Percentiles rank a stretch among this genome's conserved stretches.
Evolutionary conservation across 1,140 invertebrate genomes (phyloP).

Genomic region (Diabrotica undecimpunctata): DNA sequence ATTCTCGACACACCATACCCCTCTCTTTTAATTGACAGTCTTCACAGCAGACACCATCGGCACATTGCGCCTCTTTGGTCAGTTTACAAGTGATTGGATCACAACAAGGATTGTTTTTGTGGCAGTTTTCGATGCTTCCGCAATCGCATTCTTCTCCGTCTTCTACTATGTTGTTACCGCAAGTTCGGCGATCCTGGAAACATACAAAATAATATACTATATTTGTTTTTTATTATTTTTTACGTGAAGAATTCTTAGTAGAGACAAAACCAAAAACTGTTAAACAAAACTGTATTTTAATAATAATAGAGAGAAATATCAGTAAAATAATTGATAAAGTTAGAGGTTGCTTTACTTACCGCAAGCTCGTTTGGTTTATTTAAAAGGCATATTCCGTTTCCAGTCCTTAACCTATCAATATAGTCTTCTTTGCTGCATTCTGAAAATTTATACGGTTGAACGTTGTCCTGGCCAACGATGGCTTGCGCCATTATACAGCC

Average conservation of each 20-base stretch:
- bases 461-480: constrained; percentile 84
- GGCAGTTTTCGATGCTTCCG: constrained; percentile 82
- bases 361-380: constrained; percentile 90
- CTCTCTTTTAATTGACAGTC: constrained; percentile 64
- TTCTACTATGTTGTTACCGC: constrained; percentile 92
- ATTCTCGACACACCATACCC: constrained; percentile 76
- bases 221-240: background rate
- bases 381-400: constrained; percentile 79
- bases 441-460: constrained; percentile 91
- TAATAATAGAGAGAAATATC: too few relatives aligned
- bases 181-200: constrained; percentile 69
- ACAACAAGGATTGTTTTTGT: constrained; percentile 84
- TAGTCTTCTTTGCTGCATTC: constrained; percentile 85
- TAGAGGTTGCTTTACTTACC: constrained; percentile 51
- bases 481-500: constrained; percentile 94
- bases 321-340: too few relatives aligned
- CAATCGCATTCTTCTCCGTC: constrained; percentile 94
- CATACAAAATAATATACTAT: constrained; percentile 32
- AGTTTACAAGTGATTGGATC: constrained; percentile 93
- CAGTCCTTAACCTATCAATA: constrained; percentile 71
- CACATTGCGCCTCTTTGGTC: constrained; percentile 86
- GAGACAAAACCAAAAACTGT: too few relatives aligned
- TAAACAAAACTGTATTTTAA: too few relatives aligned
- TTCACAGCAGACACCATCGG: constrained; percentile 86
- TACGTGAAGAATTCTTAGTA: background rate